These are phyloP conservation scores for Paralichthys olivaceus DNA, from an alignment of 2,113 vertebrate genomes.

Conservation along the genomic window DNA sequence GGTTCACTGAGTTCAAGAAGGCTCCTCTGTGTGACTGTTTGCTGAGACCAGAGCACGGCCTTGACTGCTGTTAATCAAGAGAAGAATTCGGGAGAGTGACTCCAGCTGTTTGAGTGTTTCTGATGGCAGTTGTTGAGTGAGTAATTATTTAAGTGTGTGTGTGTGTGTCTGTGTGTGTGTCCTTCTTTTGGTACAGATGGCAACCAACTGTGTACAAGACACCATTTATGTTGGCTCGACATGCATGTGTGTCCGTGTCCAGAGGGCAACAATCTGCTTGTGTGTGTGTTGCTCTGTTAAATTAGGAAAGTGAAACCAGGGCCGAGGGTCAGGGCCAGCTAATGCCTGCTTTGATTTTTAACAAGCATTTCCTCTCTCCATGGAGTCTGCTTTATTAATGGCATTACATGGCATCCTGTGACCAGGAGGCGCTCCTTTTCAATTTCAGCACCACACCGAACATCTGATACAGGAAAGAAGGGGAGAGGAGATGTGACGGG, in stretches of 20 bases:
- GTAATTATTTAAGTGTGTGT: slow-evolving; percentile 11
- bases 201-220: neutral
- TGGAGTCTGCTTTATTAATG: slow-evolving; percentile 55
- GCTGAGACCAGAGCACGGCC: neutral
- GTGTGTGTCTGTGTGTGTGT: slow-evolving; percentile 1
- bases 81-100: slow-evolving; percentile 12
- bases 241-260: neutral
- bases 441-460: slow-evolving; percentile 8
- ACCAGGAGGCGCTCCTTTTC: slow-evolving; percentile 41
- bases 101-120: slow-evolving; percentile 32
- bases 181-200: neutral
- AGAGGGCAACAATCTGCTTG: slow-evolving; percentile 1
- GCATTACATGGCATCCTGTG: slow-evolving; percentile 68
- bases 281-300: slow-evolving; percentile 17
- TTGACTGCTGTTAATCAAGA: slow-evolving; percentile 34
- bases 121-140: slow-evolving; percentile 3
- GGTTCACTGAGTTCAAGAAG: neutral
- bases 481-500: neutral
- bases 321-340: slow-evolving; percentile 35
- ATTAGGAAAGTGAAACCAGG: slow-evolving; percentile 45
- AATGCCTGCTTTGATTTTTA: slow-evolving; percentile 67
- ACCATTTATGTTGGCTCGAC: neutral
- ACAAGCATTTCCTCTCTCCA: slow-evolving; percentile 64
- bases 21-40: neutral
- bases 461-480: slow-evolving; percentile 5